Evolutionary conservation across 2,797 vertebrate genomes (phyloP), one percentile per base, ranked within the genome.

Genomic region (Molossus alvarezi): DNA sequence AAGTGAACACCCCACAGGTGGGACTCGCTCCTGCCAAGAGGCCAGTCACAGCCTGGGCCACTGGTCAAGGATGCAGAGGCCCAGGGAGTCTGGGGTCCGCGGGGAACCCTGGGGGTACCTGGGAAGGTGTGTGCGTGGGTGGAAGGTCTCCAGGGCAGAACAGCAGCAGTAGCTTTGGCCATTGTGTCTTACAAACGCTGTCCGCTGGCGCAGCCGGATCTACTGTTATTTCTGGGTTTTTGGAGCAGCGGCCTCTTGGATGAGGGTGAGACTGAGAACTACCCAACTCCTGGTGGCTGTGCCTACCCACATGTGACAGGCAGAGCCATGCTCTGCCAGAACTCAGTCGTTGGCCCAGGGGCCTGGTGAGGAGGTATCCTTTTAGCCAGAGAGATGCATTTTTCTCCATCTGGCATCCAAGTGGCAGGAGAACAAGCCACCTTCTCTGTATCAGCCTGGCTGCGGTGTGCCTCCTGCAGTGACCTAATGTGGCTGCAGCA

Each of bases 151-250:
- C 5, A 29, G 79, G 23, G 8, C 21, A 9, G 6, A 0, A 48
- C 17, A 15, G 41, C 45, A 17, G 76, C 6, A 0, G 6, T 48
- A 48, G 79, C 71, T 27, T 90, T 95, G 91, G 80, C 85, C 45
- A 25, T 88, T 81, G 81, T 91, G 88, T 90, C 73, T 88, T 7
- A 9, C n/a, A 58, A 69, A 75, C 90, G 29, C 83, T 91, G 91
- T 93, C 91, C 81, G 79, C 80, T 88, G 90, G 91, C 3, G 0
- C 85, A 80, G 65, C 6, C 0, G 11, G 65, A 14, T 81, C 29
- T 0, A 0, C 62, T 84, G 92, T 73, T 18, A 80, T 64, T 90
- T 87, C 10, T 62, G 65, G 57, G 25, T 85, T 67, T n/a, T 45
- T 25, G 71, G 71, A 93, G 65, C 79, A 71, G 88, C 84, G 57